Base-by-base conservation (phyloP, 2,888 invertebrate genomes). In the Troides aeacus region DNA sequence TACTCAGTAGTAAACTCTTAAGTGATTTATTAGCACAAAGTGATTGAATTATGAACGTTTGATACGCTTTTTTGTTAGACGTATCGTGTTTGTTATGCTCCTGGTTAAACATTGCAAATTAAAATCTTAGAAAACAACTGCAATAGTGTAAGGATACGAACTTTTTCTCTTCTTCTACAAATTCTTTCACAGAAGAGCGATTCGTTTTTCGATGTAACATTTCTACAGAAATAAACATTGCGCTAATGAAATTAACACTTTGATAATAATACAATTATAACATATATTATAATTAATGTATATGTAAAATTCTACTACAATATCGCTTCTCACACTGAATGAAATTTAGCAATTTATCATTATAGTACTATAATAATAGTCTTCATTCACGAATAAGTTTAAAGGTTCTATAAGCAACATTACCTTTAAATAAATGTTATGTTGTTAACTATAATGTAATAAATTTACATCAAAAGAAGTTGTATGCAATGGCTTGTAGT, bases 1-100 rank as follows among this genome's bases (percentile, higher is more conserved):
- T 30, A 30, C 30, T 30, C 30, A 75, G 53, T 18, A 18, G 62
- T 76, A 75, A 23, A 73, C 72, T 74, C 69, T 10, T 56, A 81
- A 80, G 75, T 87, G 86, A 90, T 90, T 90, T 89, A 89, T 80
- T 82, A 82, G 80, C 75, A 75, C 74, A 73, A 72, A 76, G 72
- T 81, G 83, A 89, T 89, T 85, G 79, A 83, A 86, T 90, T 85
- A 87, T 76, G 72, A 71, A 74, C 77, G 46, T 74, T 81, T 78
- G 82, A 81, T 83, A 86, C 81, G 87, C 76, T 75, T 81, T 75
- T 84, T 82, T 74, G 72, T 74, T 74, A 71, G 46, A 69, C 64
- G 71, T 73, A 72, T 75, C 73, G 65, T 72, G 72, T 73, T 69
- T 65, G 62, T 21, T 57, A 72, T 53, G 68, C 66, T 57, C 53